A percentile compares a stretch with the other conserved stretches of the same genome.
phyloP scores from a whole-genome alignment of 37 sponge, comb jelly and placozoan genomes.

The Bolinopsis microptera region DNA sequence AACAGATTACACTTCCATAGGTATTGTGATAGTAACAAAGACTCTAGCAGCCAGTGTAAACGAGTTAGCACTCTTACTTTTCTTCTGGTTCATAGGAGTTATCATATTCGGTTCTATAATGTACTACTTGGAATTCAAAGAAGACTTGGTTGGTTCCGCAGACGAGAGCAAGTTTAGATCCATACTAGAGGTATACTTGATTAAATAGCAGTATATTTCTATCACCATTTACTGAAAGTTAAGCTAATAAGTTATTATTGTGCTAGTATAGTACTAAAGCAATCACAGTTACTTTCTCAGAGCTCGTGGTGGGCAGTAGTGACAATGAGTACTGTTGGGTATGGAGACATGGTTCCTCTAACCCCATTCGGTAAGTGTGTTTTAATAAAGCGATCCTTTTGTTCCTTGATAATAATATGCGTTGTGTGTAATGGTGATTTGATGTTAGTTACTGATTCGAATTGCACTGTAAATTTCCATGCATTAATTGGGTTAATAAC shows the following conservation, averaged over 20 bases:
- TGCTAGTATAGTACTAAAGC: no score
- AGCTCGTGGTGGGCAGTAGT: constrained; percentile 66
- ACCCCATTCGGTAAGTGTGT: constrained; percentile 37
- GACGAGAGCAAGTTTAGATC: constrained; percentile 34
- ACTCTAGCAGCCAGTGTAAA: constrained; percentile 62
- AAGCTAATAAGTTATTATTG: no score
- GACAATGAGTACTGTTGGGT: constrained; percentile 59
- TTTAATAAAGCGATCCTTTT: no score
- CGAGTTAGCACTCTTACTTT: constrained; percentile 35
- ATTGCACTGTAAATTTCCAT: no score
- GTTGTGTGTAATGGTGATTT: no score
- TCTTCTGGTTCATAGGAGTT: constrained; percentile 62
- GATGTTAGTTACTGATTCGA: no score
- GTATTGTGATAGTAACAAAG: constrained; percentile 40
- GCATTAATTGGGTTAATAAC: no score
- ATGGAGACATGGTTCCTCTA: constrained; percentile 57
- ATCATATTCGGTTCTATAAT: constrained; percentile 60
- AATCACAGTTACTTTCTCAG: no score
- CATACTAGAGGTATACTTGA: constrained; percentile 42
- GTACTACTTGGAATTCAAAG: constrained; percentile 44
- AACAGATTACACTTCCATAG: no score
- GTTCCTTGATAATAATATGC: no score
- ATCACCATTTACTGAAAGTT: no score
- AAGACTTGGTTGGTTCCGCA: neutral
- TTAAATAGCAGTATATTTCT: no score